phyloP scores from a whole-genome alignment of 2,888 invertebrate genomes.

The Cephus rjabovi region DNA sequence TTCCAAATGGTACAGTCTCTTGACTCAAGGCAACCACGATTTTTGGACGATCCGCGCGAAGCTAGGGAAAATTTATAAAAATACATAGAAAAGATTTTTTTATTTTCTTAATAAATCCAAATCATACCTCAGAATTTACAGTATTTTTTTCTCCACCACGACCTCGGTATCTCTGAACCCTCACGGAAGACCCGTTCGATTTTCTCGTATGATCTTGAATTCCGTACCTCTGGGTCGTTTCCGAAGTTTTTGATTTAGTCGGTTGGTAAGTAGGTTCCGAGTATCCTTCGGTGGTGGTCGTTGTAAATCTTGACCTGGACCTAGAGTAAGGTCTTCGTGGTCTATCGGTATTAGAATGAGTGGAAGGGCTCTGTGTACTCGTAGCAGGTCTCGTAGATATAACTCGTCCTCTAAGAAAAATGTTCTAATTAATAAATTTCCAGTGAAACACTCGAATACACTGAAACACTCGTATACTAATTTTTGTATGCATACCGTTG shows the following conservation, averaged over 20 bases:
- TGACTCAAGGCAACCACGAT: conserved; percentile 21
- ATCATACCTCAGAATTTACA: neutral
- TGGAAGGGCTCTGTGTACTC: conserved; percentile 41
- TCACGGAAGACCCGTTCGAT: neutral
- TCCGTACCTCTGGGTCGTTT: conserved; percentile 46
- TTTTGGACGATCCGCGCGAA: neutral
- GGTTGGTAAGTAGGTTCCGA: conserved; percentile 52
- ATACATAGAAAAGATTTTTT: neutral
- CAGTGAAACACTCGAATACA: neutral
- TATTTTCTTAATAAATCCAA: neutral
- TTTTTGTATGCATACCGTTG: conserved; percentile 38
- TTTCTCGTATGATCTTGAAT: conserved; percentile 21
- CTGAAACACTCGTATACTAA: neutral
- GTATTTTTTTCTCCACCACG: conserved; percentile 15
- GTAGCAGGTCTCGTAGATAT: conserved; percentile 44
- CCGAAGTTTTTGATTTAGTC: conserved; percentile 47
- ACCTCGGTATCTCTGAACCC: conserved; percentile 10
- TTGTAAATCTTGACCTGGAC: conserved; percentile 51
- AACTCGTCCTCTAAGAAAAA: conserved; percentile 44
- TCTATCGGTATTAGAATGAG: conserved; percentile 42
- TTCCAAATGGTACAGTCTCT: conserved; percentile 21
- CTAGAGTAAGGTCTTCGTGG: conserved; percentile 55
- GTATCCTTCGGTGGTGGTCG: conserved; percentile 59
- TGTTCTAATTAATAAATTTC: neutral
- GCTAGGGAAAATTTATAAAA: neutral